These are phyloP conservation scores for Nephrotoma guestfalica DNA, from an alignment of 2,888 invertebrate species.

Conservation along the genomic window DNA sequence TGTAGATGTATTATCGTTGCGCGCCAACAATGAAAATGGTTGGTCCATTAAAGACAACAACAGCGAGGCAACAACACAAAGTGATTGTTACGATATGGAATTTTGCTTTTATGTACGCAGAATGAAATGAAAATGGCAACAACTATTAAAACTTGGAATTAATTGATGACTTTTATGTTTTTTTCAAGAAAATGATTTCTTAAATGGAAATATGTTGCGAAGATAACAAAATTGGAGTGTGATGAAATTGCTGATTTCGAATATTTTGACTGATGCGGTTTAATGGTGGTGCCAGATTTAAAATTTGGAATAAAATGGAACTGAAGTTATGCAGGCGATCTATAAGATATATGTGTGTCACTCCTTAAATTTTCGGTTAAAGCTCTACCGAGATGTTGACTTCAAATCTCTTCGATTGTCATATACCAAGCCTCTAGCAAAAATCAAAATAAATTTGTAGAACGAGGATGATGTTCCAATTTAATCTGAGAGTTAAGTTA, in stretches of 20 bases:
- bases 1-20: not conserved
- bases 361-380: too few relatives aligned
- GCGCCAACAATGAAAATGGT: not conserved
- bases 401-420: too few relatives aligned
- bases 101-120: not conserved
- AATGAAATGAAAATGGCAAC: not conserved
- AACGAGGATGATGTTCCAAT: too few relatives aligned
- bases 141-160: not conserved
- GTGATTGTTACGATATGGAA: not conserved
- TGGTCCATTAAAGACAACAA: not conserved
- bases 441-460: too few relatives aligned
- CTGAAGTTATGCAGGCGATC: too few relatives aligned
- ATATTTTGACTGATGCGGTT: not conserved
- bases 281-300: not conserved
- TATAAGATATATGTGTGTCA: too few relatives aligned
- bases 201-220: not conserved
- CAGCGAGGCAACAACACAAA: not conserved
- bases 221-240: not conserved
- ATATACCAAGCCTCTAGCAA: too few relatives aligned
- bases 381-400: too few relatives aligned
- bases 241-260: not conserved
- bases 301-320: not conserved
- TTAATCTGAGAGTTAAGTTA: too few relatives aligned
- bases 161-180: not conserved
- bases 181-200: not conserved